These are phyloP conservation scores for Channa argus DNA, from an alignment of 2,113 vertebrate genomes.

Conservation along the genomic window DNA sequence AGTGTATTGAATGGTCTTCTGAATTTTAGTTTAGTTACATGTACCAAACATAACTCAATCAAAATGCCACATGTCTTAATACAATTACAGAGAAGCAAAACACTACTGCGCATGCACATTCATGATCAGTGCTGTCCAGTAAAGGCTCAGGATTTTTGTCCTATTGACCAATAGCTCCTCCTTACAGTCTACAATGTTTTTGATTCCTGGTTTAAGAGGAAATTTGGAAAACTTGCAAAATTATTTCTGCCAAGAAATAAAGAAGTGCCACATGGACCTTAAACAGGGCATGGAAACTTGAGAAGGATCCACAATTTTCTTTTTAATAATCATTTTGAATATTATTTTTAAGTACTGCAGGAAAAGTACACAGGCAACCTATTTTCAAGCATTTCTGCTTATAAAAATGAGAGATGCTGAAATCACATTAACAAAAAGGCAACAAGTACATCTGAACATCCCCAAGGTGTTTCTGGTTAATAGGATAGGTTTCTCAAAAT, in stretches of 20 bases:
- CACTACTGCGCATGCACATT: slow-evolving; percentile 24
- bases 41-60: background rate
- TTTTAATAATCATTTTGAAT: no score
- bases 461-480: slow-evolving; percentile 40
- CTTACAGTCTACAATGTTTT: background rate
- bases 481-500: slow-evolving; percentile 60
- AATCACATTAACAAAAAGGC: background rate
- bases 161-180: slow-evolving; percentile 51
- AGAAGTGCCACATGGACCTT: background rate
- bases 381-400: background rate
- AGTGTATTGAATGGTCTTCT: background rate
- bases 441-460: background rate
- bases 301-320: background rate
- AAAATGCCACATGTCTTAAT: background rate
- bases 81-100: background rate
- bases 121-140: slow-evolving; percentile 31
- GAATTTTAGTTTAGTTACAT: background rate
- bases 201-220: background rate
- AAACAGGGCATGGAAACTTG: no score
- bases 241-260: background rate
- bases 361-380: background rate
- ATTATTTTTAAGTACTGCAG: background rate
- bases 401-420: background rate
- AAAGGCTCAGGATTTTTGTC: slow-evolving; percentile 65
- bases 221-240: background rate